Conservation (phyloP, 2,797 vertebrate species). For the Pelochelys cantorii region DNA sequence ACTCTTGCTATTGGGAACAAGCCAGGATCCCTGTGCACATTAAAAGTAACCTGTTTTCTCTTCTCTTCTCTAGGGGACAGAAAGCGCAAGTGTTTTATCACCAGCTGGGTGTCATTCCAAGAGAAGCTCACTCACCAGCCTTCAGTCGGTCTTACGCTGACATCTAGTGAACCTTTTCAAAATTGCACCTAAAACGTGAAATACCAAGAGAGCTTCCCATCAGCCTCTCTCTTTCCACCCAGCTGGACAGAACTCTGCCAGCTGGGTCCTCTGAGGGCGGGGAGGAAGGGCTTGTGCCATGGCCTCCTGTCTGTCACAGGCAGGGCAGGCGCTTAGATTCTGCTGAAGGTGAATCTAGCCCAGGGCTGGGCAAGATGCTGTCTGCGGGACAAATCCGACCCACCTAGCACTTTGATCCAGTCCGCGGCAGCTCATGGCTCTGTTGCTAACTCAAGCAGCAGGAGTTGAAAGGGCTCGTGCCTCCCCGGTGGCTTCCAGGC, state of each 20-base stretch:
- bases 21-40: background rate
- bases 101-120: fast-evolving
- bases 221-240: background rate
- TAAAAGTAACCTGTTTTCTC: background rate
- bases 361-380: no score
- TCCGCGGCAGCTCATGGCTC: no score
- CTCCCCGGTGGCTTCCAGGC: no score
- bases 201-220: background rate
- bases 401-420: no score
- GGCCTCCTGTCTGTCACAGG: background rate
- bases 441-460: no score
- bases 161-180: slow-evolving; percentile 65
- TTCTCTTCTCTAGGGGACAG: background rate
- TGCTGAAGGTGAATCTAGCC: background rate
- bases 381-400: no score
- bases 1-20: background rate
- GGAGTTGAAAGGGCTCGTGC: no score
- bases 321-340: background rate
- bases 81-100: background rate
- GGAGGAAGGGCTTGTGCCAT: fast-evolving
- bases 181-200: background rate
- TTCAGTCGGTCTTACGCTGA: slow-evolving; percentile 51
- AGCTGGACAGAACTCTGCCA: background rate
- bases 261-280: background rate
- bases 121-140: background rate